Evolutionary conservation across 2,113 vertebrate species (phyloP).

Genomic region (Pseudolaguvia tuberculata): DNA sequence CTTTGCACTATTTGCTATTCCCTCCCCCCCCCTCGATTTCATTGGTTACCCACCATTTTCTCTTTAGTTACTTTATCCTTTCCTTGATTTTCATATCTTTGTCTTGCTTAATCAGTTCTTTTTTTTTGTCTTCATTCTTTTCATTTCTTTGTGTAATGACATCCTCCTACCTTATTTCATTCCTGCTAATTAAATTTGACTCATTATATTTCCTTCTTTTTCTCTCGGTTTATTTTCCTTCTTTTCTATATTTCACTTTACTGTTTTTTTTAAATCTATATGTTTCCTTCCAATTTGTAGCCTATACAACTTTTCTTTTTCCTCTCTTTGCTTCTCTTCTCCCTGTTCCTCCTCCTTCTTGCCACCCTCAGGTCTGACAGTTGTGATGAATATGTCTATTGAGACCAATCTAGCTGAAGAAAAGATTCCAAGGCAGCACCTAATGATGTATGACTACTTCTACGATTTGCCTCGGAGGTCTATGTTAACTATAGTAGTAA

Average conservation of each 20-base stretch:
- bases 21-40: too few relatives aligned
- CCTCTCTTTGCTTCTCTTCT: slow-evolving; percentile 42
- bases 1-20: neutral
- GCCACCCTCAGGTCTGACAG: slow-evolving; percentile 58
- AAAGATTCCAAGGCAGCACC: slow-evolving; percentile 58
- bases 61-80: neutral
- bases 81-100: neutral
- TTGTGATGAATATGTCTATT: slow-evolving; percentile 66
- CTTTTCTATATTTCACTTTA: neutral
- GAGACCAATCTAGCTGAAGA: slow-evolving; percentile 63
- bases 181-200: neutral
- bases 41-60: neutral
- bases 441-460: slow-evolving; percentile 59
- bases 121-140: neutral
- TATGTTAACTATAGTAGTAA: slow-evolving; percentile 64
- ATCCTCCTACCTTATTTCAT: neutral
- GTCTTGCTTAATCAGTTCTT: neutral
- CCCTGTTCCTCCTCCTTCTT: slow-evolving; percentile 10
- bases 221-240: neutral
- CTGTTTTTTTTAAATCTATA: neutral
- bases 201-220: neutral
- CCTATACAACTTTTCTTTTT: neutral
- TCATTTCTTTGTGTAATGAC: neutral
- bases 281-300: neutral
- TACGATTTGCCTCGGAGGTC: slow-evolving; percentile 61